phyloP scores from a whole-genome alignment of 2,797 vertebrate species.

The Antennarius maculatus region DNA sequence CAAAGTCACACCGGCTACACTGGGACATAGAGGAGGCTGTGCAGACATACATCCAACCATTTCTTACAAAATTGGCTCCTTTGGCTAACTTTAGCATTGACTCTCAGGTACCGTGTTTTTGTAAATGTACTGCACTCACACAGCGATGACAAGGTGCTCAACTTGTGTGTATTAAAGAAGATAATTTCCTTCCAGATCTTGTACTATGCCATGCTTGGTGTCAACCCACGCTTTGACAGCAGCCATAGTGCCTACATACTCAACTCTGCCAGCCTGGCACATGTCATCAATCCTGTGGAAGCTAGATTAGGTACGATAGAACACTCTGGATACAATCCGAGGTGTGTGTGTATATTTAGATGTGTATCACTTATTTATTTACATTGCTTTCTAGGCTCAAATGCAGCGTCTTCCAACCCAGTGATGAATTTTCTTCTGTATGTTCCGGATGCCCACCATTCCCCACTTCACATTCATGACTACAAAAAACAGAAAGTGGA shows the following conservation, averaged over 20 bases:
- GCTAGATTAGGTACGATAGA: slow-evolving; percentile 89
- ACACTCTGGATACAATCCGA: not conserved
- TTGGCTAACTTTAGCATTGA: slow-evolving; percentile 95
- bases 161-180: not conserved
- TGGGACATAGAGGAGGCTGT: slow-evolving; percentile 94
- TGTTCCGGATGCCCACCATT: slow-evolving; percentile 90
- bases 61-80: slow-evolving; percentile 87
- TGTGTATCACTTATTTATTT: not conserved
- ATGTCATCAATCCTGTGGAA: slow-evolving; percentile 98
- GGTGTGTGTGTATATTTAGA: slow-evolving; percentile 4
- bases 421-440: slow-evolving; percentile 97
- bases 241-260: slow-evolving; percentile 86
- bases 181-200: slow-evolving; percentile 83
- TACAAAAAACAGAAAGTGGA: slow-evolving; percentile 84
- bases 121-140: not conserved
- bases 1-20: slow-evolving; percentile 88
- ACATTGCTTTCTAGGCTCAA: slow-evolving; percentile 84
- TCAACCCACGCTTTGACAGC: slow-evolving; percentile 91
- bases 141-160: slow-evolving; percentile 1
- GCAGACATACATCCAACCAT: slow-evolving; percentile 86
- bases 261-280: slow-evolving; percentile 89
- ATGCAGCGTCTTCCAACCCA: slow-evolving; percentile 92
- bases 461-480: slow-evolving; percentile 92
- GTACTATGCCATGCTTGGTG: slow-evolving; percentile 91
- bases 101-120: slow-evolving; percentile 86